Evolutionary conservation across 2,888 invertebrate genomes (phyloP).

Genomic region (Tortrix viridana): DNA sequence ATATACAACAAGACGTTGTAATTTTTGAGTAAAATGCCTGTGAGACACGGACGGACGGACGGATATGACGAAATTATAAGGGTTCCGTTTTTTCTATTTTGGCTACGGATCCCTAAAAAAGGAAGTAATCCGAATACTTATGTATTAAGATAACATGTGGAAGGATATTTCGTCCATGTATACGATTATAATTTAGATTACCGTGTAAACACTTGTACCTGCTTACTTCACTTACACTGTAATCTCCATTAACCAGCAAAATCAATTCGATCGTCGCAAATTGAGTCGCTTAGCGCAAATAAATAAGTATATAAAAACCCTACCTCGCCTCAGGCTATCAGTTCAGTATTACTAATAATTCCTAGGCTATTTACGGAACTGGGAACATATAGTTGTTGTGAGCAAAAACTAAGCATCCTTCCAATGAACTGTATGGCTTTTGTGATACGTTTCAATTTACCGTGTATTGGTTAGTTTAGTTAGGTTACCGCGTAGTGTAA

Average conservation of each 20-base stretch:
- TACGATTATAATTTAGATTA: too few relatives aligned
- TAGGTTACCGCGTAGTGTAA: not conserved
- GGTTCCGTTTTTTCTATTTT: too few relatives aligned
- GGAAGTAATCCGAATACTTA: too few relatives aligned
- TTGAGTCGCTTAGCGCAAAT: conserved; percentile 6
- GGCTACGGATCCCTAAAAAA: too few relatives aligned
- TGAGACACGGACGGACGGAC: too few relatives aligned
- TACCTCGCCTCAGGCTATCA: conserved; percentile 11
- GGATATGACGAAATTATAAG: too few relatives aligned
- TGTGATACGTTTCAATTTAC: not conserved
- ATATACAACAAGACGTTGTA: too few relatives aligned
- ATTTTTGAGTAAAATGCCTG: too few relatives aligned
- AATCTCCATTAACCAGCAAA: not conserved
- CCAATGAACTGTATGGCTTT: not conserved
- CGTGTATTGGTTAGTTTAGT: not conserved
- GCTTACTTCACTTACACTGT: not conserved
- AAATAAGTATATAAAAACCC: conserved; percentile 14
- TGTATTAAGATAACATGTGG: too few relatives aligned
- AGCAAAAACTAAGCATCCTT: not conserved
- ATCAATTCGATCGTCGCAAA: conserved; percentile 2
- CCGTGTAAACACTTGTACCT: too few relatives aligned
- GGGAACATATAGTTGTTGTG: conserved; percentile 1
- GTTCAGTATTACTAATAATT: conserved; percentile 15
- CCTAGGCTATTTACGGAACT: conserved; percentile 9
- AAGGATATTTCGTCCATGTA: too few relatives aligned